Evolutionary conservation across 2,113 vertebrate species (phyloP), one percentile per base, ranked within the genome.

Genomic region (Scomber scombrus): DNA sequence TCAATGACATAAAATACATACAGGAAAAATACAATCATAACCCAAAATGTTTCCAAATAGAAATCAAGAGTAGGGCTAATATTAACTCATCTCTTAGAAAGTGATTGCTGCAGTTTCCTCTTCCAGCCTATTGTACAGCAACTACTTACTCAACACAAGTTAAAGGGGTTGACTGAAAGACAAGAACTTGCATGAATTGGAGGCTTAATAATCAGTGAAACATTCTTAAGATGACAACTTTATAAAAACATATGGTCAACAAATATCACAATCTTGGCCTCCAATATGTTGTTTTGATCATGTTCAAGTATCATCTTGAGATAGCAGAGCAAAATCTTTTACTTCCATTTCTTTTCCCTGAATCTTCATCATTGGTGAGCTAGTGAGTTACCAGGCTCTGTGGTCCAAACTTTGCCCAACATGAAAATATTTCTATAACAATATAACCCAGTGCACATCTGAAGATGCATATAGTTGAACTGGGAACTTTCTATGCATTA

Each of bases 261-360:
- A 82, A 75, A 73, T 12, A 61, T 70, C 21, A 74, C 72, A 78
- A 81, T 71, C 81, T 78, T 34, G 26, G 68, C 81, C 57, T 78
- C 57, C 45, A 34, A 47, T 66, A 52, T 49, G 64, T 52, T 72
- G 66, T 74, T 93, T 90, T 89, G 75, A 86, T 91, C 79, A 75
- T 73, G 89, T 95, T 93, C 90, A 93, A 92, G 90, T 92, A 89
- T 89, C n/a, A 54, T 66, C 72, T 79, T 67, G 21, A 75, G 82
- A 72, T 79, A 75, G 62, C 62, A 81, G 55, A 75, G 58, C 50
- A 62, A 61, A 76, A 52, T 61, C 49, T 60, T 26, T 69, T 29
- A 78, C 31, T 43, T 75, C 18, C 31, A 26, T 66, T 55, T 62
- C 29, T 70, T 40, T 57, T 81, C 55, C 60, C 61, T 83, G 65